phyloP scores from a whole-genome alignment of 64 coral and sea anemone species.

The Platygyra sinensis region DNA sequence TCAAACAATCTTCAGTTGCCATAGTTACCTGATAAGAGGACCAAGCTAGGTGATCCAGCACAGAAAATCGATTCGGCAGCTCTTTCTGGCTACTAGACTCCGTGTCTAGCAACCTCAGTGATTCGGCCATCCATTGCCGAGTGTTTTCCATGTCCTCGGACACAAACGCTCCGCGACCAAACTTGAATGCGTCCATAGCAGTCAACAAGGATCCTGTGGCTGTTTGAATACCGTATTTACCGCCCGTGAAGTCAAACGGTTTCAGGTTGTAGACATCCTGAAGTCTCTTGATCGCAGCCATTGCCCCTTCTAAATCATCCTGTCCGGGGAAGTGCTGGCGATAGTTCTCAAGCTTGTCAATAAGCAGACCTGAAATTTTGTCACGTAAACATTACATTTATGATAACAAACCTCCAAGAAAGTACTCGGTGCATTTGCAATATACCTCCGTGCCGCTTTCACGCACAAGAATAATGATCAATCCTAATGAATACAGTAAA shows the following conservation, averaged over 20 bases:
- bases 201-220: constrained; percentile 21
- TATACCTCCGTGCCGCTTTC: no score
- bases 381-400: not conserved
- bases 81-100: constrained; percentile 25
- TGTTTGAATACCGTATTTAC: constrained; percentile 21
- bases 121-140: constrained; percentile 79
- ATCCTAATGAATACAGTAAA: no score
- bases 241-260: constrained; percentile 63
- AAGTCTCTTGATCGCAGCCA: constrained; percentile 72
- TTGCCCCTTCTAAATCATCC: constrained; percentile 64
- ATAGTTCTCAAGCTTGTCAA: constrained; percentile 55
- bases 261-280: constrained; percentile 78
- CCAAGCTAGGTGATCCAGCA: constrained; percentile 85
- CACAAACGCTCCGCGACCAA: constrained; percentile 70
- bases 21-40: constrained; percentile 74
- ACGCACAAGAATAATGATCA: no score
- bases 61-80: constrained; percentile 35
- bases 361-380: constrained; percentile 45
- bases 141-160: constrained; percentile 62
- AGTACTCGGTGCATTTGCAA: no score
- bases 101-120: constrained; percentile 62
- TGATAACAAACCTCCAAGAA: not conserved
- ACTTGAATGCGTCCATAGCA: constrained; percentile 68
- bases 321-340: constrained; percentile 43
- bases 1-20: not conserved